Conservation (phyloP, 2,113 vertebrate genomes). For the Philantomba maxwellii region DNA sequence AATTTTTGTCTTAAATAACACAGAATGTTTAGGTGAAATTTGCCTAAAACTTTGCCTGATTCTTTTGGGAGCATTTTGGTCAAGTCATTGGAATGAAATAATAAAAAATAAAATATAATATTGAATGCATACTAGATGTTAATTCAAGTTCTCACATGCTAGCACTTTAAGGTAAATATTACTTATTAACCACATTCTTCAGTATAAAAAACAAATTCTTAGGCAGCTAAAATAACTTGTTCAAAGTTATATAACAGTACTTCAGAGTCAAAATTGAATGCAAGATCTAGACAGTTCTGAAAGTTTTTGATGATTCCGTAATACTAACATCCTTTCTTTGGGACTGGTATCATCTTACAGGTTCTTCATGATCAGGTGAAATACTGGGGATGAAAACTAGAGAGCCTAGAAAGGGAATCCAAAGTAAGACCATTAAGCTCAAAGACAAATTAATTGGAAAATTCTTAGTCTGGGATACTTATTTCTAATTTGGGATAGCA, state of each 20-base stretch:
- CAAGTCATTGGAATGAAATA: background rate
- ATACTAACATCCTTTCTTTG: background rate
- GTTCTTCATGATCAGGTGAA: background rate
- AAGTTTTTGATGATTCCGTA: background rate
- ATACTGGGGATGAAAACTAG: background rate
- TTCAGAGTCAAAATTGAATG: background rate
- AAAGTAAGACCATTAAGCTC: background rate
- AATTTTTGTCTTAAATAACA: background rate
- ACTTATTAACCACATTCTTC: background rate
- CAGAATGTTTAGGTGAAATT: background rate
- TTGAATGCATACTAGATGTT: background rate
- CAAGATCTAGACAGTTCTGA: background rate
- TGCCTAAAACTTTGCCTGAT: accelerated
- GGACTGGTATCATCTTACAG: background rate
- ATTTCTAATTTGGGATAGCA: background rate
- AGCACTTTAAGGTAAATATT: background rate
- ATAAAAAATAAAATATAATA: background rate
- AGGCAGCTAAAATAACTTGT: background rate
- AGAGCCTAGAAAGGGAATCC: background rate
- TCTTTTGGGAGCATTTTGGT: background rate
- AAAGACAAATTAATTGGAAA: background rate
- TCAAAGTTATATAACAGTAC: background rate
- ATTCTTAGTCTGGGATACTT: background rate
- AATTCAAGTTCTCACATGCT: background rate
- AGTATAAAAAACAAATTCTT: background rate